phyloP scores from a whole-genome alignment of 2,888 invertebrate species.

The Agonum fuliginosum region DNA sequence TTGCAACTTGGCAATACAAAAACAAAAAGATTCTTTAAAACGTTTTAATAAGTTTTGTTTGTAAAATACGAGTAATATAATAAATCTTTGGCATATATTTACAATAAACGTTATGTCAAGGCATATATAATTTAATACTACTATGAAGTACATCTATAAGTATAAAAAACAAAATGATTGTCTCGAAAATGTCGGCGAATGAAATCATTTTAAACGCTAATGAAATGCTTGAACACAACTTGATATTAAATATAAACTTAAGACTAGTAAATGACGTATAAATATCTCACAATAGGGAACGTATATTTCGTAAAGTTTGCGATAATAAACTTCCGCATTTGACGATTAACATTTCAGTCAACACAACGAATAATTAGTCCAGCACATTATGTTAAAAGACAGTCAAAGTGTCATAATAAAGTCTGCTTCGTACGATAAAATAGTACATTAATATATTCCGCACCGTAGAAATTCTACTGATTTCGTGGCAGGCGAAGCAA shows the following conservation, averaged over 20 bases:
- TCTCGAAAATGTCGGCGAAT: slow-evolving; percentile 59
- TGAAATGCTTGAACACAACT: slow-evolving; percentile 59
- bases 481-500: slow-evolving; percentile 33
- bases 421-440: not conserved
- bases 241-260: slow-evolving; percentile 55
- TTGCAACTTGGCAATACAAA: not conserved
- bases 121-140: slow-evolving; percentile 60
- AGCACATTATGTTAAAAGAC: not conserved
- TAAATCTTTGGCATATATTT: slow-evolving; percentile 61
- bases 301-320: slow-evolving; percentile 51
- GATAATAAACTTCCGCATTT: slow-evolving; percentile 28
- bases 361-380: slow-evolving; percentile 42
- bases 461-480: not conserved
- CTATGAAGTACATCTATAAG: slow-evolving; percentile 59
- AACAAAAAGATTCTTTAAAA: slow-evolving; percentile 20
- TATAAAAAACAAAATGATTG: slow-evolving; percentile 60
- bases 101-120: slow-evolving; percentile 60
- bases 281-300: slow-evolving; percentile 59
- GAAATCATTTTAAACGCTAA: slow-evolving; percentile 49
- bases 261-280: slow-evolving; percentile 58
- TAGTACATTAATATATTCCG: not conserved
- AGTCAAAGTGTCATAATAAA: not conserved
- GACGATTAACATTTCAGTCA: slow-evolving; percentile 48
- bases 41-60: slow-evolving; percentile 57
- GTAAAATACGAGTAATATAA: slow-evolving; percentile 59